Evolutionary conservation across 53 echinoderm and acorn worm species (phyloP), one percentile per base, ranked within the genome.

Genomic region (Holothuria scabra): DNA sequence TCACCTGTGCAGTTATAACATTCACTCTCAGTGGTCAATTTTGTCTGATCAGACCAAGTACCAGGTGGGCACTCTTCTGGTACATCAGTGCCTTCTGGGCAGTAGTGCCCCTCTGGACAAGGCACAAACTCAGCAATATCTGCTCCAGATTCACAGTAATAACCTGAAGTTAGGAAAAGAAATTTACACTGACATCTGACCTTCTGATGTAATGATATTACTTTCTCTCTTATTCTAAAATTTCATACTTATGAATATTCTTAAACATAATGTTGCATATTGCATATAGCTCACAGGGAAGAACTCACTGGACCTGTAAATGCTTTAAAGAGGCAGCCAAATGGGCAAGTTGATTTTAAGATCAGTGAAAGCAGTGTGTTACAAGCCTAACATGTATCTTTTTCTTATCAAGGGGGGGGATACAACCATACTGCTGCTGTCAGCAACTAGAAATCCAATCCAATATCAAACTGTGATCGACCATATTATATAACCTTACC

Each of bases 1-100:
- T 41, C 56, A 93, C 93, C 92, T 66, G 97, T 94, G 80, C 99
- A 97, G 74, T 92, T 92, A 64, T 88, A 95, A 91, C 99, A 97
- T 80, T 97, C 94, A 26, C 60, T 56, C 80, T 92, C 85, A 16
- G 90, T 74, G 37, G 92, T 91, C 22, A 94, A 89, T 8, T 72
- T 62, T 26, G 76, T 67, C n/a, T 90, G 82, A 67, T 91, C 92
- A 4, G 92, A 92, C 95, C 92, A 97, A 34, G 91, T 90, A 16
- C 99, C 99, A 18, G 95, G 94, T 8, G 89, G 84, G 66, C 99
- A 97, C 13, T 91, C 89, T 46, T 88, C 88, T 35, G 99, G 99
- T 79, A 95, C 81, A 67, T 90, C 89, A 34, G 99, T 92, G 13
- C 92, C 99, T 60, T 60, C 32, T 24, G 87, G 91, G 63, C 99